phyloP scores from a whole-genome alignment of 2,797 vertebrate genomes.

The Lutjanus campechanus region DNA sequence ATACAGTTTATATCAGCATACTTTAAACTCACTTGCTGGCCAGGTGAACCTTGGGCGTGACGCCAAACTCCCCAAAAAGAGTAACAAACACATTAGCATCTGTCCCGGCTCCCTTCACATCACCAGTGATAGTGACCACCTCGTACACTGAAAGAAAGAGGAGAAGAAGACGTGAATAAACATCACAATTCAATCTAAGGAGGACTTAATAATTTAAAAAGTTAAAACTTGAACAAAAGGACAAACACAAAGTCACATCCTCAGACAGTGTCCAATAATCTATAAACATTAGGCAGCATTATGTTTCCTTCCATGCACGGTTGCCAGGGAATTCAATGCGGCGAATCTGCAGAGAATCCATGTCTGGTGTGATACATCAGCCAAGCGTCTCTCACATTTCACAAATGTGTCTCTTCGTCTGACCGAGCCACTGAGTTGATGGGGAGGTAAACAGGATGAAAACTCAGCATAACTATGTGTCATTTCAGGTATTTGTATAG shows the following conservation, averaged over 20 bases:
- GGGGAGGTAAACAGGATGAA: conserved; percentile 23
- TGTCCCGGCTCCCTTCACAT: conserved; percentile 95
- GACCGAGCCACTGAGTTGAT: conserved; percentile 30
- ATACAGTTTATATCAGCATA: not conserved
- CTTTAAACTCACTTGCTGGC: conserved; percentile 95
- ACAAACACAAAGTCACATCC: conserved; percentile 47
- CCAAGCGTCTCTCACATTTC: conserved; percentile 68
- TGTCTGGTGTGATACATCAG: conserved; percentile 55
- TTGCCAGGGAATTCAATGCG: conserved; percentile 79
- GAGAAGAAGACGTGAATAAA: not conserved
- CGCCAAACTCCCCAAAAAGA: conserved; percentile 95
- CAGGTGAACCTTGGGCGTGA: conserved; percentile 96
- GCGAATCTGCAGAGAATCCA: conserved; percentile 78
- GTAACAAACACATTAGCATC: conserved; percentile 97
- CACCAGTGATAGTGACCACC: conserved; percentile 94
- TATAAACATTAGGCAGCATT: conserved; percentile 72
- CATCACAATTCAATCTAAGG: not conserved
- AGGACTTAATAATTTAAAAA: not conserved
- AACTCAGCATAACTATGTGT: conserved; percentile 17
- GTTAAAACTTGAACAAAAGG: conserved; percentile 24
- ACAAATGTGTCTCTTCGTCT: conserved; percentile 48
- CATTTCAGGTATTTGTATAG: not conserved
- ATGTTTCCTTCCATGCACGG: conserved; percentile 74
- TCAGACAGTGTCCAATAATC: conserved; percentile 57
- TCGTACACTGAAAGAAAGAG: conserved; percentile 90